These are phyloP conservation scores for Diabrotica virgifera DNA, from an alignment of 1,140 invertebrate species.

Conservation along the genomic window DNA sequence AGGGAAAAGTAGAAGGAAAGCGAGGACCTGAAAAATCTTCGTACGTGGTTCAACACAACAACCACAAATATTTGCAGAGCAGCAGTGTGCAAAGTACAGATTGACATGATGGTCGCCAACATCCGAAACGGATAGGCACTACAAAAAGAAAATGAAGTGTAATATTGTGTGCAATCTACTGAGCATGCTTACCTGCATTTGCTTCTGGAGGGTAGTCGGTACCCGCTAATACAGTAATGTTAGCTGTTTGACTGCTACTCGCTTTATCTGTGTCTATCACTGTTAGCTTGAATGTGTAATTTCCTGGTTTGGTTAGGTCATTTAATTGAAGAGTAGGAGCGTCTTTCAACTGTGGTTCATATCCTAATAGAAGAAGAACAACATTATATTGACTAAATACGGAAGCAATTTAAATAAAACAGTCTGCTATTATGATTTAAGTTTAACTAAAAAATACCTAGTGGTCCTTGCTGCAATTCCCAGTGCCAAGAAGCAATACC, in stretches of 20 bases:
- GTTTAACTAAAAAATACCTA: conserved; percentile 30
- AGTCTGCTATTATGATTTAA: background rate
- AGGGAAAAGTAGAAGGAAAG: no score
- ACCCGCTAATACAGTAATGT: conserved; percentile 86
- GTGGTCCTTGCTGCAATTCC: conserved; percentile 80
- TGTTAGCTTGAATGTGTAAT: conserved; percentile 91
- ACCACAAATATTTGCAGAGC: no score
- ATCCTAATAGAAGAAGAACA: conserved; percentile 52
- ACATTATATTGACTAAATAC: conserved; percentile 7
- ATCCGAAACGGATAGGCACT: no score
- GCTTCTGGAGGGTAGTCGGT: conserved; percentile 93
- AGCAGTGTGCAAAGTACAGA: no score
- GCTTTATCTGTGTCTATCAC: conserved; percentile 89
- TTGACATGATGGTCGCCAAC: no score
- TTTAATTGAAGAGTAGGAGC: conserved; percentile 81
- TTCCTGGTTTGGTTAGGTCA: conserved; percentile 78
- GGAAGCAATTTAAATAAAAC: background rate
- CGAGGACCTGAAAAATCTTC: no score
- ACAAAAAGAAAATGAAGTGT: no score
- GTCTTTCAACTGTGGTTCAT: conserved; percentile 73
- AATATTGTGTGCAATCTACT: background rate
- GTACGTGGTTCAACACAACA: no score
- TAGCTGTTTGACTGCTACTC: conserved; percentile 81
- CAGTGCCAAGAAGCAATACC: conserved; percentile 84
- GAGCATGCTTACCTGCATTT: conserved; percentile 63